Conservation (phyloP, 2,888 invertebrate genomes). For the Diploptera punctata region DNA sequence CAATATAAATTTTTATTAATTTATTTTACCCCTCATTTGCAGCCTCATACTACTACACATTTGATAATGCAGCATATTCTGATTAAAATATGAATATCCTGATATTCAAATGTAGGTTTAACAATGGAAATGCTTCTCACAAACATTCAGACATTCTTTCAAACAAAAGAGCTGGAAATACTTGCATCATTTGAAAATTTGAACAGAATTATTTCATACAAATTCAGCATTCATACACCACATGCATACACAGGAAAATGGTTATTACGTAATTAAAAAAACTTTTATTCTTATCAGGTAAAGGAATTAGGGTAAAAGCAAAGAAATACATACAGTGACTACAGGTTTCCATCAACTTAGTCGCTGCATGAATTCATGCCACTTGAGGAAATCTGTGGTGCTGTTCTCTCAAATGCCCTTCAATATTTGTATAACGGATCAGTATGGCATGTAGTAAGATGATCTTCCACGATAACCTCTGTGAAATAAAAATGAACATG, state of each 20-base stretch:
- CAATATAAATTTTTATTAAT: no score
- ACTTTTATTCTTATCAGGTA: no score
- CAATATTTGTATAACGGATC: not conserved
- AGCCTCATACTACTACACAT: not conserved
- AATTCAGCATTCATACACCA: not conserved
- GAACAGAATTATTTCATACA: not conserved
- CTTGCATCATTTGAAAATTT: not conserved
- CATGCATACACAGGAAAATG: slow-evolving; percentile 1
- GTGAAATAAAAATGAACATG: no score
- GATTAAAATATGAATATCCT: not conserved
- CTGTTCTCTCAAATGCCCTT: not conserved
- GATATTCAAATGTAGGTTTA: not conserved
- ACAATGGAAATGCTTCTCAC: not conserved
- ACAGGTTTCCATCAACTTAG: slow-evolving; percentile 25
- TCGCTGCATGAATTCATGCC: slow-evolving; percentile 9
- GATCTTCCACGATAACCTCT: slow-evolving; percentile 42
- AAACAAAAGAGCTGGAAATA: not conserved
- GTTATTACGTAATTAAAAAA: not conserved
- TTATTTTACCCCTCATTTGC: no score
- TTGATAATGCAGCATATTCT: not conserved
- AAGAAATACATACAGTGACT: slow-evolving; percentile 38
- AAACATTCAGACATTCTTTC: not conserved
- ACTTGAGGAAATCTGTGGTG: slow-evolving; percentile 2
- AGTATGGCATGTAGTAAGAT: slow-evolving; percentile 45
- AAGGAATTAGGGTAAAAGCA: not conserved